Evolutionary conservation across 2,888 invertebrate genomes (phyloP).

Genomic region (Sinodicranocentrus sp.): DNA sequence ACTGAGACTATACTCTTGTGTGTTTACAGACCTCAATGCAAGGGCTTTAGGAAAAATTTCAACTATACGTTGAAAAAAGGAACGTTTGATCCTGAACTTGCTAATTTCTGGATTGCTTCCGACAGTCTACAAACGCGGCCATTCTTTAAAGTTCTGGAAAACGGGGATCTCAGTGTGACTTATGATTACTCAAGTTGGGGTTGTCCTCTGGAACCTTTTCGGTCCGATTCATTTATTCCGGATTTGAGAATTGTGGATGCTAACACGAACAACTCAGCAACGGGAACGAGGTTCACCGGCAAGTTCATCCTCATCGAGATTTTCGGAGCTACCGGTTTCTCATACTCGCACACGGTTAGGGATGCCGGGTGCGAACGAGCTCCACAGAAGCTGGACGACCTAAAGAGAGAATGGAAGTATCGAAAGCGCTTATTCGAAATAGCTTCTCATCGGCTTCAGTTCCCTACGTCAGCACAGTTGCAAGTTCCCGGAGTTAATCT

Average conservation of each 20-base stretch:
- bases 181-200: slow-evolving; percentile 73
- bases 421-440: slow-evolving; percentile 44
- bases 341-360: slow-evolving; percentile 31
- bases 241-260: slow-evolving; percentile 68
- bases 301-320: slow-evolving; percentile 70
- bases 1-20: too few species aligned
- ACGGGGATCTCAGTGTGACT: slow-evolving; percentile 33
- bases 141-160: slow-evolving; percentile 21
- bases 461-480: too few species aligned
- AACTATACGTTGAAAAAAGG: slow-evolving; percentile 35
- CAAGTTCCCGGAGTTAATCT: background rate
- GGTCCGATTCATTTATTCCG: slow-evolving; percentile 62
- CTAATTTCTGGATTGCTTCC: slow-evolving; percentile 50
- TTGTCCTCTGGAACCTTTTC: slow-evolving; percentile 73
- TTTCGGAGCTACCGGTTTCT: slow-evolving; percentile 69
- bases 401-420: slow-evolving; percentile 62
- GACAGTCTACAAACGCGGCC: slow-evolving; percentile 6
- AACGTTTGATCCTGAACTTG: slow-evolving; percentile 56
- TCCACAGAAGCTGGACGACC: slow-evolving; percentile 22
- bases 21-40: slow-evolving; percentile 44
- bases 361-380: slow-evolving; percentile 15
- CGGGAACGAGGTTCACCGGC: slow-evolving; percentile 43
- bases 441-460: slow-evolving; percentile 23
- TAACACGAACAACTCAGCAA: slow-evolving; percentile 20
- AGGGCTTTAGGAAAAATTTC: slow-evolving; percentile 33